Conservation (phyloP, 2,888 invertebrate genomes). For the Euclidia mi region DNA sequence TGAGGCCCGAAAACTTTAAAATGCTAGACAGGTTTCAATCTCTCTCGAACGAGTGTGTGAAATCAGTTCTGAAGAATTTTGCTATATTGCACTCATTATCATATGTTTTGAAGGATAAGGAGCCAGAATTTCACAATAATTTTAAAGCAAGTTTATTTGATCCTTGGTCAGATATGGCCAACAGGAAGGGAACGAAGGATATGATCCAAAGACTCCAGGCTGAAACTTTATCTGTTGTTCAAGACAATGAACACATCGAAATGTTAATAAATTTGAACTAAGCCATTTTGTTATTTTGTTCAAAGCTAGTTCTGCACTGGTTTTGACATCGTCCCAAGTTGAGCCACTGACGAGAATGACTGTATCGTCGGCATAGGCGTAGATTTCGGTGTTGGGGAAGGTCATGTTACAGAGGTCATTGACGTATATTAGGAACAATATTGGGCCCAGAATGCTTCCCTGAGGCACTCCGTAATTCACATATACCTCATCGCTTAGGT, state of each 20-base stretch:
- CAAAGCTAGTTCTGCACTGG: too few relatives aligned
- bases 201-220: not conserved
- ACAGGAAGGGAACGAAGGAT: not conserved
- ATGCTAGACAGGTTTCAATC: constrained; percentile 64
- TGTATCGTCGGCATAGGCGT: too few relatives aligned
- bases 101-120: constrained; percentile 61
- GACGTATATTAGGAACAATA: too few relatives aligned
- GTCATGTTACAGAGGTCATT: too few relatives aligned
- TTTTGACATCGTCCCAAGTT: too few relatives aligned
- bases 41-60: constrained; percentile 58
- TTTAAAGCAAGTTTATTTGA: constrained; percentile 48
- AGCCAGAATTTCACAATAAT: constrained; percentile 57
- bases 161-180: not conserved
- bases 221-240: constrained; percentile 39
- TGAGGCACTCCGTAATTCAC: too few relatives aligned
- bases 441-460: too few relatives aligned
- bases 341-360: too few relatives aligned
- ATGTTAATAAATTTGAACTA: constrained; percentile 40
- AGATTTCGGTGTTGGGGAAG: too few relatives aligned
- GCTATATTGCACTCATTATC: constrained; percentile 70
- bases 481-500: too few relatives aligned
- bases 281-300: too few relatives aligned
- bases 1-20: constrained; percentile 52
- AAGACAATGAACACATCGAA: constrained; percentile 52
- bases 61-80: constrained; percentile 62